A percentile compares a stretch with the other conserved stretches of the same genome.
Evolutionary conservation across 2,888 invertebrate genomes (phyloP).

Genomic region (Conchocele bisecta): DNA sequence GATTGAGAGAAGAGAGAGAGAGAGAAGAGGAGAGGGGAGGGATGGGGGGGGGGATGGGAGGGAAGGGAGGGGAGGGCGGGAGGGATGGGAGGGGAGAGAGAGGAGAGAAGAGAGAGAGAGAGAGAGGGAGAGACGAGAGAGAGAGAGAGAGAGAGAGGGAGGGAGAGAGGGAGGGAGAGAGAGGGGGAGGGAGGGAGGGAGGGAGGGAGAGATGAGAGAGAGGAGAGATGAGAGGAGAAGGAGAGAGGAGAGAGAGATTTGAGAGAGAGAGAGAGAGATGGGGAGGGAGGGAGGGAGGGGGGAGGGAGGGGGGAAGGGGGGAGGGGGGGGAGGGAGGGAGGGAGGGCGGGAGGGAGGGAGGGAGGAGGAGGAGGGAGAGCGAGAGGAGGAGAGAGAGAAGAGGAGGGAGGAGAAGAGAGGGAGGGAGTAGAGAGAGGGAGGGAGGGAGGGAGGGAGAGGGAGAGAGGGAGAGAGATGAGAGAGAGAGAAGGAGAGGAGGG

Average conservation of each 20-base stretch:
- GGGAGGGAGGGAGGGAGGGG: not conserved
- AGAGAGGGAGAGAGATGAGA: not conserved
- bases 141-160: not conserved
- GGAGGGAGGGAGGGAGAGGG: not conserved
- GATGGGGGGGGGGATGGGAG: not conserved
- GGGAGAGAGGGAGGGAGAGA: not conserved
- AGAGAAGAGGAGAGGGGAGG: not conserved
- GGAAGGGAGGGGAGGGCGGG: not conserved
- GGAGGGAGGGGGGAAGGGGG: not conserved
- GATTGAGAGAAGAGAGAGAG: not conserved
- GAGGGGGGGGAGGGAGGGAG: not conserved
- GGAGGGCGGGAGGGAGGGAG: not conserved
- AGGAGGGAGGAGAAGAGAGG: not conserved
- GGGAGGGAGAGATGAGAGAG: not conserved
- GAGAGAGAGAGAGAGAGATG: not conserved
- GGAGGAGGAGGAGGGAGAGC: not conserved
- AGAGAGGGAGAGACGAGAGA: not conserved
- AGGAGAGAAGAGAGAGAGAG: not conserved
- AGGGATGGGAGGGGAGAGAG: not conserved
- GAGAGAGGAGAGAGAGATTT: not conserved
- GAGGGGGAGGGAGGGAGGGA: not conserved
- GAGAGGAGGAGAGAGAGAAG: not conserved
- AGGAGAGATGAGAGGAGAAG: not conserved
- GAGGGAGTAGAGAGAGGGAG: not conserved
- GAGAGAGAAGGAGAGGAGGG: conserved; percentile 21